These are phyloP conservation scores for Gymnoscopelus braueri DNA, from an alignment of 2,797 vertebrate species.

Conservation along the genomic window DNA sequence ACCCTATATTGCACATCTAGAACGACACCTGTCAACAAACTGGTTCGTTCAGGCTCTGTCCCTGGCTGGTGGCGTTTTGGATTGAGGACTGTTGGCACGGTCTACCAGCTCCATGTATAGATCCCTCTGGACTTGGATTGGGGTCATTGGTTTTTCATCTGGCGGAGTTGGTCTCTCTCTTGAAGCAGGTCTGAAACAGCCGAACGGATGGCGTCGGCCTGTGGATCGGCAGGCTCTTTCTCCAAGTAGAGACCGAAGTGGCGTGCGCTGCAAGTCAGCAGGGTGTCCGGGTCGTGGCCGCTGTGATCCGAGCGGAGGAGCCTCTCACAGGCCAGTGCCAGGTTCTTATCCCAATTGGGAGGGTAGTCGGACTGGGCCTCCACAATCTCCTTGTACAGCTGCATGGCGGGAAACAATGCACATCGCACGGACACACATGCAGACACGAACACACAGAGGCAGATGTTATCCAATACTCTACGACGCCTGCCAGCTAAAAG, in stretches of 20 bases:
- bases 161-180: conserved; percentile 83
- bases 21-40: conserved; percentile 11
- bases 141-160: conserved; percentile 39
- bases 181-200: conserved; percentile 86
- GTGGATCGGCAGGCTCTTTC: conserved; percentile 86
- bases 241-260: conserved; percentile 89
- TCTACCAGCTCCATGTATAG: conserved; percentile 18
- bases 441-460: conserved; percentile 28
- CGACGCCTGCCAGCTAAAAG: not conserved
- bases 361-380: conserved; percentile 85
- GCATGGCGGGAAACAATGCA: conserved; percentile 48
- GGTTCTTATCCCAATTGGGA: conserved; percentile 98
- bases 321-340: conserved; percentile 92
- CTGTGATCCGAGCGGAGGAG: conserved; percentile 81
- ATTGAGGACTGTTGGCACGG: not conserved
- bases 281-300: conserved; percentile 75
- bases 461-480: conserved; percentile 23
- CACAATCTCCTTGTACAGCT: conserved; percentile 94
- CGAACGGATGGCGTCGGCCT: conserved; percentile 84
- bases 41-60: conserved; percentile 7
- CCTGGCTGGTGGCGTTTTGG: not conserved
- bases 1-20: not conserved
- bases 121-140: conserved; percentile 42
- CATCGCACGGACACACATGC: conserved; percentile 43
- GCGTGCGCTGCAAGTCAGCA: conserved; percentile 85